A percentile compares a stretch with the other conserved stretches of the same genome.
Conservation (phyloP, 2,113 vertebrate genomes). For the Polypterus senegalus region DNA sequence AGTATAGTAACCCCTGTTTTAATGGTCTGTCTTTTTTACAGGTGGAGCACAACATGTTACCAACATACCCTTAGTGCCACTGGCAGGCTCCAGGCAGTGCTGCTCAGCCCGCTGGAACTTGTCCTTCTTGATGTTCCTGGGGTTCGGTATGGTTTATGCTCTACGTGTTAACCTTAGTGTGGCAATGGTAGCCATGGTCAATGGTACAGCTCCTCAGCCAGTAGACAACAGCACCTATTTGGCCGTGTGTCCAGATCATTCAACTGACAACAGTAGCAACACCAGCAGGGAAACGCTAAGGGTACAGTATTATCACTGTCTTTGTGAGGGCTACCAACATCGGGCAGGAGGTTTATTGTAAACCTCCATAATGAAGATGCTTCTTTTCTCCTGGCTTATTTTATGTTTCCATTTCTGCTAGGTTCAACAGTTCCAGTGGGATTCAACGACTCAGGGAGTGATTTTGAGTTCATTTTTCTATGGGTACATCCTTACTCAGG, state of each 20-base stretch:
- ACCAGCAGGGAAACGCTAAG: constrained; percentile 24
- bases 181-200: constrained; percentile 65
- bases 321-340: no score
- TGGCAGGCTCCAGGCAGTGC: constrained; percentile 31
- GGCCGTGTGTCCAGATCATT: constrained; percentile 31
- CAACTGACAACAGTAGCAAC: constrained; percentile 20
- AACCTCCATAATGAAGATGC: no score
- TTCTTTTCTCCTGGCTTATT: no score
- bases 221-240: constrained; percentile 20
- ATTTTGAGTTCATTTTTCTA: constrained; percentile 69
- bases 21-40: not conserved
- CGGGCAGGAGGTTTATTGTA: no score
- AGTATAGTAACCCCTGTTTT: not conserved
- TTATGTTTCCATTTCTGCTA: constrained; percentile 13
- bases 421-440: constrained; percentile 43
- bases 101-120: constrained; percentile 61
- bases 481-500: constrained; percentile 63
- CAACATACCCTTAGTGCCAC: constrained; percentile 15
- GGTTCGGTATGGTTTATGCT: constrained; percentile 57
- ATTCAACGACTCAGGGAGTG: constrained; percentile 50
- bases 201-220: constrained; percentile 25
- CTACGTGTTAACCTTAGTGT: constrained; percentile 72
- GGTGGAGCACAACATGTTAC: no score
- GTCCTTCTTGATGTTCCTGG: constrained; percentile 64
- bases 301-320: constrained; percentile 25